phyloP scores from a whole-genome alignment of 2,888 invertebrate genomes.

The Drosophila quasianomalipes region DNA sequence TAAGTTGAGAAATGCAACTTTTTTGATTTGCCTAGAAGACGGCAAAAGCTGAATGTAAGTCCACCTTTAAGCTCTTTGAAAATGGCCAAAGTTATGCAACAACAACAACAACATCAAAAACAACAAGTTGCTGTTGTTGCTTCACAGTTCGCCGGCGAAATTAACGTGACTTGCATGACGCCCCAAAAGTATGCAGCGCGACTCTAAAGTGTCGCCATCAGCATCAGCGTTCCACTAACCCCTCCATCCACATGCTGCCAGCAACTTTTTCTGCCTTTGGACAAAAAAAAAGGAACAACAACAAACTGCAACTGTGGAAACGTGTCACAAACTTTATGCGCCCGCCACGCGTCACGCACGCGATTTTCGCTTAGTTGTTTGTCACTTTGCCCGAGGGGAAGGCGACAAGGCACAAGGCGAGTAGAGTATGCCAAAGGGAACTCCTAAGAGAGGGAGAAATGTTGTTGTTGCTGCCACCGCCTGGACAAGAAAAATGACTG shows the following conservation, averaged over 20 bases:
- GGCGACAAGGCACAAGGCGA: not conserved
- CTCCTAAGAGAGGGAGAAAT: not conserved
- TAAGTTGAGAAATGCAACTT: conserved; percentile 2
- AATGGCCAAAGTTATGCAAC: conserved; percentile 63
- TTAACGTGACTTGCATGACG: conserved; percentile 79
- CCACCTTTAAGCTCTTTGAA: conserved; percentile 71
- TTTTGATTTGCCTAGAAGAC: conserved; percentile 28
- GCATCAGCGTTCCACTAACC: conserved; percentile 28
- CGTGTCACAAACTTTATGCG: conserved; percentile 78
- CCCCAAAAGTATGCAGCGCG: conserved; percentile 74
- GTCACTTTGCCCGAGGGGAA: conserved; percentile 62
- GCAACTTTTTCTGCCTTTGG: conserved; percentile 55
- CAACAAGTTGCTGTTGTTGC: conserved; percentile 45
- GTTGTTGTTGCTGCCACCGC: conserved; percentile 40
- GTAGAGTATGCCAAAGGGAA: conserved; percentile 7
- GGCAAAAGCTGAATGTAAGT: conserved; percentile 32
- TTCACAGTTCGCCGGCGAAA: conserved; percentile 73
- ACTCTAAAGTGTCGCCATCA: conserved; percentile 74
- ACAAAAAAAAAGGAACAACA: conserved; percentile 32
- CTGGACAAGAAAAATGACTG: conserved; percentile 67
- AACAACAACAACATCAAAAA: conserved; percentile 21
- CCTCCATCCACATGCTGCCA: conserved; percentile 7
- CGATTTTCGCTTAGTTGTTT: conserved; percentile 80
- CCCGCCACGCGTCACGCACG: conserved; percentile 79
- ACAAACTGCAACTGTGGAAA: conserved; percentile 75